These are phyloP conservation scores for Urosaurus nigricauda DNA, from an alignment of 2,797 vertebrate species.

Conservation along the genomic window DNA sequence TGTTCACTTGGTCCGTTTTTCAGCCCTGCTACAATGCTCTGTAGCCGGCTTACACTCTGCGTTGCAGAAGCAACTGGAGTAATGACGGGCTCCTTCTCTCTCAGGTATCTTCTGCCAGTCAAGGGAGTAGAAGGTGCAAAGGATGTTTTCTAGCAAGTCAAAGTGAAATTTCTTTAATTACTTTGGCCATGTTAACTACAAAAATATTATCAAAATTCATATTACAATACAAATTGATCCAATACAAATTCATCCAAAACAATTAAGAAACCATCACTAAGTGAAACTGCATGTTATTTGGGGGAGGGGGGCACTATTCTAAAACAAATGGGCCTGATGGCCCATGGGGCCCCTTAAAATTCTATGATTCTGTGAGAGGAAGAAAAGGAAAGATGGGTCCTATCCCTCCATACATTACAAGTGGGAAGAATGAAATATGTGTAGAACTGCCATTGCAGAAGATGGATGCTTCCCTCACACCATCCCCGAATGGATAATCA, in stretches of 20 bases:
- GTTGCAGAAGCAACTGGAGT: slow-evolving; percentile 96
- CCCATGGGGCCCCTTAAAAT: too few relatives aligned
- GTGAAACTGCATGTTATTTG: background rate
- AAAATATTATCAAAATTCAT: slow-evolving; percentile 12
- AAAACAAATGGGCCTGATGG: too few relatives aligned
- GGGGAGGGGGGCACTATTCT: too few relatives aligned
- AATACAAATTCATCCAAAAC: background rate
- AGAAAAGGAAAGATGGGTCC: too few relatives aligned
- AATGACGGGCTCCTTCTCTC: slow-evolving; percentile 90
- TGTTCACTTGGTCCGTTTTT: slow-evolving; percentile 89
- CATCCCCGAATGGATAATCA: too few relatives aligned
- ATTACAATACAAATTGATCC: background rate
- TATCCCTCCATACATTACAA: too few relatives aligned
- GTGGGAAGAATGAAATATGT: too few relatives aligned
- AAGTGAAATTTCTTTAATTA: slow-evolving; percentile 43
- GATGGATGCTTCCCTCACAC: too few relatives aligned
- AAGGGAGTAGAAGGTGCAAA: slow-evolving; percentile 95
- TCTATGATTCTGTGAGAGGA: too few relatives aligned
- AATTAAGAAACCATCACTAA: background rate
- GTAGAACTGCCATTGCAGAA: too few relatives aligned
- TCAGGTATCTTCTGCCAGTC: slow-evolving; percentile 93
- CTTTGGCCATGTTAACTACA: background rate
- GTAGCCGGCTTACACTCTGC: slow-evolving; percentile 93
- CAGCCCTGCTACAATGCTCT: slow-evolving; percentile 91
- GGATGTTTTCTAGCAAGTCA: slow-evolving; percentile 82